A percentile compares a stretch with the other conserved stretches of the same genome.
phyloP scores from a whole-genome alignment of 2,888 invertebrate species.

The Liposcelis brunnea region DNA sequence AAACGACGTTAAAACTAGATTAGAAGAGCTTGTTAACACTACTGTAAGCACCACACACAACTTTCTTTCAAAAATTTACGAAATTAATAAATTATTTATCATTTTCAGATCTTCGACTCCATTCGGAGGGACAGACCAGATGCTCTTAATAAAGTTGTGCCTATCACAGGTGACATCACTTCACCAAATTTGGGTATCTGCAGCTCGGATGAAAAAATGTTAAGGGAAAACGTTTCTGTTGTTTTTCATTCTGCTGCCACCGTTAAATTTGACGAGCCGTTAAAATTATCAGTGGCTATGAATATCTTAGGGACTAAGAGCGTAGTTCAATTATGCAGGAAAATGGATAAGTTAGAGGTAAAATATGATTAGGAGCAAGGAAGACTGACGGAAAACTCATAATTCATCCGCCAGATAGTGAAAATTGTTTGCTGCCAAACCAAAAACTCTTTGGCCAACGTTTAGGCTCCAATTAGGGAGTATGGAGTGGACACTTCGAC shows the following conservation, averaged over 20 bases:
- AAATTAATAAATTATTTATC: too few species aligned
- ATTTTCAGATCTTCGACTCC: conserved; percentile 39
- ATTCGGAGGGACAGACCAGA: conserved; percentile 36
- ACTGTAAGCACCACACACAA: conserved; percentile 21
- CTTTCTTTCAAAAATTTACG: conserved; percentile 2
- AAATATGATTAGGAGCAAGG: too few species aligned
- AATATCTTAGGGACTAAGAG: conserved; percentile 57
- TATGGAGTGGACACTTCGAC: too few species aligned
- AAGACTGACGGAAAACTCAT: too few species aligned
- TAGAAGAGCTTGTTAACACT: conserved; percentile 28
- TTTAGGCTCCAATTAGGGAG: too few species aligned
- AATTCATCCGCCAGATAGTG: too few species aligned
- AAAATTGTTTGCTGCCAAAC: too few species aligned
- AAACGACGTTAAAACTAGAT: conserved; percentile 22
- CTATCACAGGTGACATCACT: conserved; percentile 45
- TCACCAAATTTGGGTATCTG: conserved; percentile 39
- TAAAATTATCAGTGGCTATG: conserved; percentile 52
- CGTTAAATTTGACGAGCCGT: conserved; percentile 61
- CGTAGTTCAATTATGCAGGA: conserved; percentile 49
- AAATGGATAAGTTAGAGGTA: conserved; percentile 49
- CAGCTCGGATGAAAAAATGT: conserved; percentile 30
- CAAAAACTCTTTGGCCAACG: too few species aligned
- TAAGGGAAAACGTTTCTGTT: conserved; percentile 44
- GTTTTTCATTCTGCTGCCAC: conserved; percentile 75
- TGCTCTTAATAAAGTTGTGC: conserved; percentile 42